These are phyloP conservation scores for Podarcis muralis DNA, from an alignment of 2,113 vertebrate species.

Conservation along the genomic window DNA sequence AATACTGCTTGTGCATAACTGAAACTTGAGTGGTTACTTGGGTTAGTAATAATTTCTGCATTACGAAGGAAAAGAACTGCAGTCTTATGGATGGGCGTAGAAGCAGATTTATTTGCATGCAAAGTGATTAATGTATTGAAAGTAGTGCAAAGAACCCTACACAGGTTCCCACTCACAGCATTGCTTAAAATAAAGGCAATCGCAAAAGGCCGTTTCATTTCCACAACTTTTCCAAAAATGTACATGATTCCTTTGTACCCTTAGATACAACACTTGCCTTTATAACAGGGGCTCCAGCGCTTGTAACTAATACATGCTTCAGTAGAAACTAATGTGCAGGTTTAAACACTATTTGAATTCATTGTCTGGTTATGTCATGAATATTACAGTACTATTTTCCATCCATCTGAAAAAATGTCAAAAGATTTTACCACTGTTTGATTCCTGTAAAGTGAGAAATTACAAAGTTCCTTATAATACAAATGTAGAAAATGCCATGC, in stretches of 20 bases:
- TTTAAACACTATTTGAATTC: not conserved
- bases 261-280: not conserved
- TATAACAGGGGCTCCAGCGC: not conserved
- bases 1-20: not conserved
- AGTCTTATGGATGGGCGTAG: not conserved
- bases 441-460: not conserved
- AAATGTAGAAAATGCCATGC: not conserved
- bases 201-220: not conserved
- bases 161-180: not conserved
- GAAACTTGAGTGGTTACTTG: not conserved
- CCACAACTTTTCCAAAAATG: not conserved
- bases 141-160: not conserved
- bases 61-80: not conserved
- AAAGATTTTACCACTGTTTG: not conserved
- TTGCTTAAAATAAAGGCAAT: not conserved
- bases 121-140: not conserved
- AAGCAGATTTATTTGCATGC: not conserved
- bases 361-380: not conserved
- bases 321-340: not conserved
- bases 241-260: not conserved
- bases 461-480: not conserved
- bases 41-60: not conserved
- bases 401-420: slow-evolving; percentile 25
- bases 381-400: not conserved
- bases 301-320: not conserved